phyloP scores from a whole-genome alignment of 1,140 invertebrate genomes.

The Phymastichus coffea region DNA sequence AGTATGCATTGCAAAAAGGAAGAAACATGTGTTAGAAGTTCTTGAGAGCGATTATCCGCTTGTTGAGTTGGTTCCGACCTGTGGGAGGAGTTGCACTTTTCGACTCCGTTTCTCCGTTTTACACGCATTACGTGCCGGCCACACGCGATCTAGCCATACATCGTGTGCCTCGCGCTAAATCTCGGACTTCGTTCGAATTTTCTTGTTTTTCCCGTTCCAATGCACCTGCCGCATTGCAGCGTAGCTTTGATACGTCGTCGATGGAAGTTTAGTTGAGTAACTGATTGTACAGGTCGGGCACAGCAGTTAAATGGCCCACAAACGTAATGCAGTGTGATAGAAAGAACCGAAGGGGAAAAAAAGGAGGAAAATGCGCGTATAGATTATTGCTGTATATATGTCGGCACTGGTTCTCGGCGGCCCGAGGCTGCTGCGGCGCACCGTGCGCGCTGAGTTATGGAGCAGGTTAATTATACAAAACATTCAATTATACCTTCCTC shows the following conservation, averaged over 20 bases:
- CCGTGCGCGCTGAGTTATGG: conserved; percentile 56
- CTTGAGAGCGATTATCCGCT: conserved; percentile 45
- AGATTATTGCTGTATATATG: too few species aligned
- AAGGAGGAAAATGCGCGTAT: conserved; percentile 29
- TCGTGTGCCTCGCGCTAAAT: conserved; percentile 5
- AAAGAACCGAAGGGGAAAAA: conserved; percentile 26
- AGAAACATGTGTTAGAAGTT: conserved; percentile 24
- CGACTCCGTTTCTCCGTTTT: conserved; percentile 24
- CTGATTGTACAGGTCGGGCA: too few species aligned
- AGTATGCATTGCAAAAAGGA: too few species aligned
- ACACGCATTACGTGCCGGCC: conserved; percentile 26
- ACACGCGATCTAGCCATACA: conserved; percentile 31
- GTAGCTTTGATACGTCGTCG: too few species aligned
- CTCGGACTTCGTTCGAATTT: too few species aligned
- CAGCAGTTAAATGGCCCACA: too few species aligned
- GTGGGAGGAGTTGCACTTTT: conserved; percentile 39
- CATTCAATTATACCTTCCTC: conserved; percentile 57
- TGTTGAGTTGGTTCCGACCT: conserved; percentile 43
- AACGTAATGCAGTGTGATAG: too few species aligned
- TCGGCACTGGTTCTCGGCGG: too few species aligned
- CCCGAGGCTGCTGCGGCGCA: conserved; percentile 55
- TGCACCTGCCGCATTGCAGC: too few species aligned
- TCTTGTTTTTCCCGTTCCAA: too few species aligned
- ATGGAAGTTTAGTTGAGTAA: too few species aligned
- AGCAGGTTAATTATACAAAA: conserved; percentile 60